Conservation (phyloP, 2,888 invertebrate genomes). For the Heliconius charithonia region DNA sequence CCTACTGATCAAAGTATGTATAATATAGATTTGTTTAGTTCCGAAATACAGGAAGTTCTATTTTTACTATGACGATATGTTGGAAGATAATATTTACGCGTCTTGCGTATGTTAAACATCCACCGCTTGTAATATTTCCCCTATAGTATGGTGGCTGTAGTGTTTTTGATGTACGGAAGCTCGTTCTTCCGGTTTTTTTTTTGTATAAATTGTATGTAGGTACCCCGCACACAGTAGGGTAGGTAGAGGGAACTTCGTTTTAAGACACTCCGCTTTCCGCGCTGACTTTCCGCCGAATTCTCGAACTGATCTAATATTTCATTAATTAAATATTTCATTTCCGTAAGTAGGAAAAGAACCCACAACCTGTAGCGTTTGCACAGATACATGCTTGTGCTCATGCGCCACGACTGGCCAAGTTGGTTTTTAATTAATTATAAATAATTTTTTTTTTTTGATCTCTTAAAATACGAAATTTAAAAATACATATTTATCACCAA, state of each 20-base stretch:
- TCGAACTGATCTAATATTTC: background rate
- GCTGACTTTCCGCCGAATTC: background rate
- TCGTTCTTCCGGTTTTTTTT: background rate
- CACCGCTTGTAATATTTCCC: conserved; percentile 32
- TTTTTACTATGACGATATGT: conserved; percentile 47
- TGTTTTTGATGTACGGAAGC: conserved; percentile 15
- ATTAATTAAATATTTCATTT: background rate
- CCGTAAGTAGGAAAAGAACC: background rate
- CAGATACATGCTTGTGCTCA: too few relatives aligned
- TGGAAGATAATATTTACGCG: conserved; percentile 50
- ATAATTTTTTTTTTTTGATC: background rate
- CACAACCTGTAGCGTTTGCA: too few relatives aligned
- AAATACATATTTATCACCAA: background rate
- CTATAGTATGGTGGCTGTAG: background rate
- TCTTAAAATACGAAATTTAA: background rate
- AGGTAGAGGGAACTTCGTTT: background rate
- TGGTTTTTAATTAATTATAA: background rate
- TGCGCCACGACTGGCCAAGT: background rate
- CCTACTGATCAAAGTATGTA: background rate
- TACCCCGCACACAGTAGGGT: background rate
- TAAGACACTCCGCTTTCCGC: background rate
- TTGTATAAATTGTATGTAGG: too few relatives aligned
- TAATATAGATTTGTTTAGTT: conserved; percentile 26
- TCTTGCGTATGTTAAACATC: conserved; percentile 43
- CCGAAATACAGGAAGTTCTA: conserved; percentile 50